Conservation (phyloP, 2,113 vertebrate genomes). For the Dicerorhinus sumatrensis region DNA sequence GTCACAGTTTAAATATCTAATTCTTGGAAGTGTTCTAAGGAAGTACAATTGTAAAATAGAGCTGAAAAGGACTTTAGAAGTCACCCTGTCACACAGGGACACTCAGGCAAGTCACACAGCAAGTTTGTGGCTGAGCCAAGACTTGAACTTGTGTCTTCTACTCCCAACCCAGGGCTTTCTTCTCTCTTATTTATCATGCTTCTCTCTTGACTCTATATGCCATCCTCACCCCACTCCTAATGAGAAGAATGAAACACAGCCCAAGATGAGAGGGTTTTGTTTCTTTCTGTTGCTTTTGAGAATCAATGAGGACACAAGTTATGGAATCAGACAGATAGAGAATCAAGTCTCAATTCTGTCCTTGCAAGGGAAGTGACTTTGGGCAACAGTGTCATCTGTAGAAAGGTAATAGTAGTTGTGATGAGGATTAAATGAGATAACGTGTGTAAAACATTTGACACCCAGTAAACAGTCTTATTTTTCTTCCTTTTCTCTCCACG, state of each 20-base stretch:
- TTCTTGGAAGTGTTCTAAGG: background rate
- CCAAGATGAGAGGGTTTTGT: rapidly evolving
- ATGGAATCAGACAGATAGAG: background rate
- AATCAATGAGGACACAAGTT: background rate
- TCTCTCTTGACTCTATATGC: background rate
- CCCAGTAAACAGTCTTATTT: background rate
- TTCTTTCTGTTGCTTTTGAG: background rate
- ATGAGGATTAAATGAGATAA: background rate
- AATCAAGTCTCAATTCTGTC: background rate
- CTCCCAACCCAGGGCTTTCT: background rate
- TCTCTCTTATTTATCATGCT: background rate
- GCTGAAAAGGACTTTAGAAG: background rate
- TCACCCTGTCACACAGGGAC: too few relatives aligned
- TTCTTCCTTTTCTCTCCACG: background rate
- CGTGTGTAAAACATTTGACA: background rate
- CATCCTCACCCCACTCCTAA: background rate
- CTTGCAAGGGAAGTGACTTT: background rate
- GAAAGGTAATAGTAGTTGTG: background rate
- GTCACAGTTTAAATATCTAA: background rate
- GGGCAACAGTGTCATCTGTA: background rate
- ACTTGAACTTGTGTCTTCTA: background rate
- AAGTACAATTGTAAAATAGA: background rate
- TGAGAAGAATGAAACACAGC: background rate
- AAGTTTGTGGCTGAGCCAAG: background rate
- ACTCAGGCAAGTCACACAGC: background rate